These are phyloP conservation scores for Budorcas taxicolor DNA, from an alignment of 2,113 vertebrate genomes.

Conservation along the genomic window DNA sequence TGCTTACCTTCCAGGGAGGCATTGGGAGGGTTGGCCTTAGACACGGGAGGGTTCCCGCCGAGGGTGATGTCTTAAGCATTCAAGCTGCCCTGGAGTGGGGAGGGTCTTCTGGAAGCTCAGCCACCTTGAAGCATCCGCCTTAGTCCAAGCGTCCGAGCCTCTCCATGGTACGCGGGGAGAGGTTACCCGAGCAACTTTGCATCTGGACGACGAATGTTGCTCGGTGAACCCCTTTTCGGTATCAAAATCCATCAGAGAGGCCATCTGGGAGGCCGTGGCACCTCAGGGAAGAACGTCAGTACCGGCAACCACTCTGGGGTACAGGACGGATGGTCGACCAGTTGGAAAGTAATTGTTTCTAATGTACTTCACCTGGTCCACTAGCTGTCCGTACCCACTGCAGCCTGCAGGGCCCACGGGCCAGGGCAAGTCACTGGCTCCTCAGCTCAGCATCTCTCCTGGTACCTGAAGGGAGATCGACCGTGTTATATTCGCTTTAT, in stretches of 20 bases:
- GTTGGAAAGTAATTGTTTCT: constrained; percentile 71
- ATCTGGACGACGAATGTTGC: constrained; percentile 62
- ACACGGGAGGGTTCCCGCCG: accelerated
- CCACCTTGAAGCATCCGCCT: neutral
- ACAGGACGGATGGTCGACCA: constrained; percentile 68
- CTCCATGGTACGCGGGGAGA: constrained; percentile 60
- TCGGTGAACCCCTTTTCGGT: constrained; percentile 62
- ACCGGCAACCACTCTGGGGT: constrained; percentile 13
- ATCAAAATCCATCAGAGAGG: constrained; percentile 47
- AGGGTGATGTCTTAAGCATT: no score
- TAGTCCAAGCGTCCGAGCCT: neutral
- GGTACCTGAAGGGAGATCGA: constrained; percentile 70
- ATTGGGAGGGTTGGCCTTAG: neutral
- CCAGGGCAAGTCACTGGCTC: neutral
- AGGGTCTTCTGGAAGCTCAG: neutral
- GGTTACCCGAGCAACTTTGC: constrained; percentile 69
- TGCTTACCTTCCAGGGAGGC: accelerated
- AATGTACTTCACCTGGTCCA: constrained; percentile 74
- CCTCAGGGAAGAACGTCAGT: neutral
- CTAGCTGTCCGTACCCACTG: constrained; percentile 56
- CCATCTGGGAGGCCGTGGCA: neutral
- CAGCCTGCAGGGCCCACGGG: neutral
- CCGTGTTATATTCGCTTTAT: constrained; percentile 68
- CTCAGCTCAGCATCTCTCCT: neutral
- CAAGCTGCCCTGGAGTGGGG: neutral